phyloP scores from a whole-genome alignment of 2,113 vertebrate genomes.

The Naja naja region DNA sequence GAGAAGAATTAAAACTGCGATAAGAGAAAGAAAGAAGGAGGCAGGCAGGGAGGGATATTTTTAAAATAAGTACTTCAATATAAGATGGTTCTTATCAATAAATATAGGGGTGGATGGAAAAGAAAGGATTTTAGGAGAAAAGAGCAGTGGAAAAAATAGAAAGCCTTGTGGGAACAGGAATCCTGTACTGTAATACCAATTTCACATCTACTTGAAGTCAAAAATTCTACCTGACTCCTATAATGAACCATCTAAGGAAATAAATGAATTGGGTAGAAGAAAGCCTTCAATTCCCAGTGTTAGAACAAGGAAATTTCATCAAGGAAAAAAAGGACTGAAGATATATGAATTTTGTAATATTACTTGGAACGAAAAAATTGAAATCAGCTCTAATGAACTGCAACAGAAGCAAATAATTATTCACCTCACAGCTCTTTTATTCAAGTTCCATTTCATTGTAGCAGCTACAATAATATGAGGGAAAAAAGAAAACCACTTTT shows the following conservation, averaged over 20 bases:
- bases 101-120: too few species aligned
- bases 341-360: constrained; percentile 45
- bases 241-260: constrained; percentile 33
- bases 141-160: constrained; percentile 6
- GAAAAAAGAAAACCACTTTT: constrained; percentile 54
- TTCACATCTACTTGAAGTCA: constrained; percentile 37
- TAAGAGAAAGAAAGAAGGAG: neutral
- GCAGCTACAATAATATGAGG: constrained; percentile 46
- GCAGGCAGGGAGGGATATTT: neutral
- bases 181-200: constrained; percentile 7
- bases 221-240: neutral
- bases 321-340: constrained; percentile 35
- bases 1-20: neutral
- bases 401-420: constrained; percentile 63
- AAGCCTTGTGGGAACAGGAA: constrained; percentile 19
- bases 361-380: constrained; percentile 55
- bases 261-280: constrained; percentile 42
- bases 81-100: neutral
- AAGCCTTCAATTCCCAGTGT: constrained; percentile 40
- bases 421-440: constrained; percentile 62
- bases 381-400: constrained; percentile 61
- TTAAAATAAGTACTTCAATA: neutral
- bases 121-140: neutral
- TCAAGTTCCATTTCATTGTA: constrained; percentile 61
- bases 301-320: constrained; percentile 40